Percentiles rank a stretch among this genome's conserved stretches.
phyloP scores from a whole-genome alignment of 2,888 invertebrate genomes.

The Invenusta paracnida region DNA sequence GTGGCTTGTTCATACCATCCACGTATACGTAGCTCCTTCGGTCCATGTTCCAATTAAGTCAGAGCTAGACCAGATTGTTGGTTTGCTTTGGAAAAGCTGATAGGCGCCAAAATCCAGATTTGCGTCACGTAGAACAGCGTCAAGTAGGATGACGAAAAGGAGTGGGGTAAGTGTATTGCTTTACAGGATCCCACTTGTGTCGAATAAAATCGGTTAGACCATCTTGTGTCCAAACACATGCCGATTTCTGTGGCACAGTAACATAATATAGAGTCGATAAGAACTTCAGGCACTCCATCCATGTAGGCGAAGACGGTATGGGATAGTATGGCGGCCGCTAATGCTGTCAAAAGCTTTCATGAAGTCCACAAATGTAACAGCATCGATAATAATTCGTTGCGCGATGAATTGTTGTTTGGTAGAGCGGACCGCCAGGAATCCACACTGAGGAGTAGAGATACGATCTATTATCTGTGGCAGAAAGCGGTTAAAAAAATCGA shows the following conservation, averaged over 20 bases:
- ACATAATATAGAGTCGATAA: neutral
- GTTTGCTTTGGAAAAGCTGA: no score
- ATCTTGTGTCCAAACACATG: neutral
- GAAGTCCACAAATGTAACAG: neutral
- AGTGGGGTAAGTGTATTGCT: no score
- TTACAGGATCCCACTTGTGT: no score
- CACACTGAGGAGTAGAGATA: neutral
- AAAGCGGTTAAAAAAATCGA: neutral
- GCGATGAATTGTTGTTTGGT: neutral
- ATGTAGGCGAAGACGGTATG: neutral
- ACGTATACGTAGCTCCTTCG: no score
- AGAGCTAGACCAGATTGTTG: no score
- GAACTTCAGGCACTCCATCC: neutral
- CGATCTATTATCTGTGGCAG: neutral
- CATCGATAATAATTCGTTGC: neutral
- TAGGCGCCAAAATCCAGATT: no score
- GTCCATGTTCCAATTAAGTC: no score
- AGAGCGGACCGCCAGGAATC: neutral
- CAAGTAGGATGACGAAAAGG: no score
- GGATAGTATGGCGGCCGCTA: neutral
- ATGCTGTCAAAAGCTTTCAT: neutral
- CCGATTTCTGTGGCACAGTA: neutral
- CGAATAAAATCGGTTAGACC: no score
- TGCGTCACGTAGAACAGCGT: no score
- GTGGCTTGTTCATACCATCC: no score